Conservation (phyloP, 2,797 vertebrate species). For the Mastacembelus armatus region DNA sequence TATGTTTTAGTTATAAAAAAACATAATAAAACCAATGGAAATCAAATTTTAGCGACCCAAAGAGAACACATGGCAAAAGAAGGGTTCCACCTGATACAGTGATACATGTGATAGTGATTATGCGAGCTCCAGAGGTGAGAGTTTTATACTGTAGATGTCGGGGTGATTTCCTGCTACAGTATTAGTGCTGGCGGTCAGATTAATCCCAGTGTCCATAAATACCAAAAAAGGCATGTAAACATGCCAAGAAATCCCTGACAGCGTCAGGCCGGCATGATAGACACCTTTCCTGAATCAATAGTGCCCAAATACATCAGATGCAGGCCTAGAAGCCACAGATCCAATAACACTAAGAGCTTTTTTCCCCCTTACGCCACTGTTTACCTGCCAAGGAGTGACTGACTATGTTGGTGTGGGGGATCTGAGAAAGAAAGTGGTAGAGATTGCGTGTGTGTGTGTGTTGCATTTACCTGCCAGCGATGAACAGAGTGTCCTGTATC, state of each 20-base stretch:
- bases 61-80: conserved; percentile 1
- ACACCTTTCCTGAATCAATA: conserved; percentile 74
- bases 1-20: background rate
- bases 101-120: conserved; percentile 58
- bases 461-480: conserved; percentile 95
- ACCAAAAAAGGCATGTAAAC: conserved; percentile 72
- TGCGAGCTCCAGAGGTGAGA: conserved; percentile 20
- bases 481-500: conserved; percentile 99
- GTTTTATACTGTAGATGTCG: conserved; percentile 61
- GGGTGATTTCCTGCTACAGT: conserved; percentile 72
- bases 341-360: conserved; percentile 82
- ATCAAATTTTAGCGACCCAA: background rate
- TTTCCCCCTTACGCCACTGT: conserved; percentile 56
- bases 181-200: conserved; percentile 59
- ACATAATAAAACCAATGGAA: background rate
- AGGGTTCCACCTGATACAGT: conserved; percentile 35
- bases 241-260: conserved; percentile 74
- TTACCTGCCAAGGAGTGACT: conserved; percentile 93
- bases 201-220: conserved; percentile 70
- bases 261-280: conserved; percentile 61
- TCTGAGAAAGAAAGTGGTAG: conserved; percentile 49
- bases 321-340: conserved; percentile 64
- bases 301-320: conserved; percentile 70
- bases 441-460: conserved; percentile 85
- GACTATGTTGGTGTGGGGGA: conserved; percentile 55